Evolutionary conservation across 2,797 vertebrate species (phyloP).

Genomic region (Gymnoscopelus microlampas): DNA sequence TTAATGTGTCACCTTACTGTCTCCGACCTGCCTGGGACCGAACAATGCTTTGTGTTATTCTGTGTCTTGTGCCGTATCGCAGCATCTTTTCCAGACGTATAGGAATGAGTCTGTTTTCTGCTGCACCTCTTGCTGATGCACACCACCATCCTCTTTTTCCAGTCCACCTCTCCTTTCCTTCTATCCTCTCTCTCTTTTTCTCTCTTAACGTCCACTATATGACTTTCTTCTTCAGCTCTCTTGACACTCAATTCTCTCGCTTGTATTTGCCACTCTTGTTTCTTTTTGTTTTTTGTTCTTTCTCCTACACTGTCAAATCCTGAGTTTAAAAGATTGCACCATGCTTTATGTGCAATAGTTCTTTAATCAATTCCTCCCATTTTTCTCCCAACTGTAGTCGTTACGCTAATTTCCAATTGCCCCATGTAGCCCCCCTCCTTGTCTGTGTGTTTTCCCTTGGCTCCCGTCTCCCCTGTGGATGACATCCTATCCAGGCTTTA

Average conservation of each 20-base stretch:
- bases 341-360: no score
- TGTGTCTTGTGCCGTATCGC: not conserved
- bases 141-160: not conserved
- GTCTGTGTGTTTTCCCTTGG: slow-evolving; percentile 23
- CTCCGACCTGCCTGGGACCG: slow-evolving; percentile 14
- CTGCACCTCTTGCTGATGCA: no score
- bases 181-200: not conserved
- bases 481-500: slow-evolving; percentile 54
- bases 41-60: slow-evolving; percentile 5
- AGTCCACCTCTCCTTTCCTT: not conserved
- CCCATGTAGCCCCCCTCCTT: slow-evolving; percentile 1
- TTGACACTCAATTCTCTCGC: not conserved
- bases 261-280: no score
- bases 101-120: no score
- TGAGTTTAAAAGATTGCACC: no score
- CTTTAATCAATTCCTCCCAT: no score
- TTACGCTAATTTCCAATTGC: no score
- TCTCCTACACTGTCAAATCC: not conserved
- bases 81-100: not conserved
- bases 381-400: no score
- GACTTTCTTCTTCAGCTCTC: no score
- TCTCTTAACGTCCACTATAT: not conserved
- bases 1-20: slow-evolving; percentile 1
- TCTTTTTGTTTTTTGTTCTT: slow-evolving; percentile 6
- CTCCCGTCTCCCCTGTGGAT: slow-evolving; percentile 18